phyloP scores from a whole-genome alignment of 2,797 vertebrate genomes.

The Cyprinella venusta region DNA sequence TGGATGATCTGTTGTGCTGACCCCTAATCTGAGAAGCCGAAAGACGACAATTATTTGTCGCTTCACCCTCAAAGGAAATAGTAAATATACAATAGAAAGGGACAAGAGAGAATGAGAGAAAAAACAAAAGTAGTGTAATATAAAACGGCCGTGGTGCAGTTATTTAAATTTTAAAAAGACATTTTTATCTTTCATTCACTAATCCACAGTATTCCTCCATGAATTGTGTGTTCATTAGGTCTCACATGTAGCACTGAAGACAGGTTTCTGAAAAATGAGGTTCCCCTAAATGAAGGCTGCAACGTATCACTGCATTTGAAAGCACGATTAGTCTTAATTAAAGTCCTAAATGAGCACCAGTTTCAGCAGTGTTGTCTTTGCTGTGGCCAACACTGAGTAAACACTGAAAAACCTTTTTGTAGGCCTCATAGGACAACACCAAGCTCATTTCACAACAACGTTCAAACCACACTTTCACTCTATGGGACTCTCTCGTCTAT shows the following conservation, averaged over 20 bases:
- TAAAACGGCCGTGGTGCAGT: not conserved
- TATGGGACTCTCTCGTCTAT: not conserved
- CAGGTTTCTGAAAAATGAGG: not conserved
- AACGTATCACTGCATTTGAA: not conserved
- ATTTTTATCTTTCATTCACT: not conserved
- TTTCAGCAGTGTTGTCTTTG: not conserved
- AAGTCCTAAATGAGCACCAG: not conserved
- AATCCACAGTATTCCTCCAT: not conserved
- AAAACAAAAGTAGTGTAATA: not conserved
- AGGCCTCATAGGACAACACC: no score
- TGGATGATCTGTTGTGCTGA: not conserved
- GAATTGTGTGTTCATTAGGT: not conserved
- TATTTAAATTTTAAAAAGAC: not conserved
- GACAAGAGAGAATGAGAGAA: not conserved
- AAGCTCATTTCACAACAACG: not conserved
- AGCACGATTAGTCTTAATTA: not conserved
- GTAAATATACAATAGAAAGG: not conserved
- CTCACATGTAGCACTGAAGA: not conserved
- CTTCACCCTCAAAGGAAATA: not conserved
- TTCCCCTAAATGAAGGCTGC: not conserved
- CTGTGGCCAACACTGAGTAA: not conserved
- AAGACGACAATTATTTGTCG: not conserved
- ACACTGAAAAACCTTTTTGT: not conserved
- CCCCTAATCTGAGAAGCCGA: not conserved
- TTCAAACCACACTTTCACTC: not conserved